Evolutionary conservation across 2,888 invertebrate genomes (phyloP).

Genomic region (Sphinx pinastri): DNA sequence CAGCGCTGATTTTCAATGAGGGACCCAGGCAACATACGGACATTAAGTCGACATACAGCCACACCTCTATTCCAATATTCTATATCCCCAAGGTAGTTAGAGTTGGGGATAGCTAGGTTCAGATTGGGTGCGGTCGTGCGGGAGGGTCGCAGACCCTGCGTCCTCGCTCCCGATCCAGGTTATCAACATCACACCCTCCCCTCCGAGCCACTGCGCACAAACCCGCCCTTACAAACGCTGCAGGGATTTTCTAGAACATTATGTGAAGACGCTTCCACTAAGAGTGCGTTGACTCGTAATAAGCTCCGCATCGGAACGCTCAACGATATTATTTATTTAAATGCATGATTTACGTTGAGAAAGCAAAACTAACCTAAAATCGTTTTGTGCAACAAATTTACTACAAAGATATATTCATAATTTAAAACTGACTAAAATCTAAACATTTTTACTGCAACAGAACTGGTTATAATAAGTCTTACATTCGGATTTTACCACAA

Average conservation of each 20-base stretch:
- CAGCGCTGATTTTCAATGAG: no score
- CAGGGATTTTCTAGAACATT: constrained; percentile 79
- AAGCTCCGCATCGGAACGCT: constrained; percentile 19
- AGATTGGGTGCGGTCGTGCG: constrained; percentile 72
- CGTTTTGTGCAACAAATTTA: background rate
- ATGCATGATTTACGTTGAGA: no score
- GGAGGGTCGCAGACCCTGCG: constrained; percentile 77
- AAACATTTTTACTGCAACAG: background rate
- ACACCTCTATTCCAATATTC: no score
- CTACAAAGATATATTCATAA: no score
- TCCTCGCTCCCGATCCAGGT: constrained; percentile 81
- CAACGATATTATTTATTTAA: constrained; percentile 20
- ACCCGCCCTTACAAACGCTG: constrained; percentile 60
- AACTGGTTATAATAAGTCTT: background rate
- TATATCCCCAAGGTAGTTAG: constrained; percentile 41
- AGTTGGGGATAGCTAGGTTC: constrained; percentile 53
- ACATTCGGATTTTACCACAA: background rate
- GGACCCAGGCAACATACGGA: background rate
- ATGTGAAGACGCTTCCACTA: constrained; percentile 67
- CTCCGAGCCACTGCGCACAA: constrained; percentile 50
- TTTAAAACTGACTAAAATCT: background rate
- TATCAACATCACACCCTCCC: constrained; percentile 71
- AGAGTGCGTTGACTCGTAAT: constrained; percentile 72
- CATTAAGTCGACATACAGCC: background rate
- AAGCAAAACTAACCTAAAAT: constrained; percentile 18